Percentiles rank a stretch among this genome's conserved stretches.
These are phyloP conservation scores for Charina bottae DNA, from an alignment of 2,113 vertebrate genomes.

Conservation along the genomic window DNA sequence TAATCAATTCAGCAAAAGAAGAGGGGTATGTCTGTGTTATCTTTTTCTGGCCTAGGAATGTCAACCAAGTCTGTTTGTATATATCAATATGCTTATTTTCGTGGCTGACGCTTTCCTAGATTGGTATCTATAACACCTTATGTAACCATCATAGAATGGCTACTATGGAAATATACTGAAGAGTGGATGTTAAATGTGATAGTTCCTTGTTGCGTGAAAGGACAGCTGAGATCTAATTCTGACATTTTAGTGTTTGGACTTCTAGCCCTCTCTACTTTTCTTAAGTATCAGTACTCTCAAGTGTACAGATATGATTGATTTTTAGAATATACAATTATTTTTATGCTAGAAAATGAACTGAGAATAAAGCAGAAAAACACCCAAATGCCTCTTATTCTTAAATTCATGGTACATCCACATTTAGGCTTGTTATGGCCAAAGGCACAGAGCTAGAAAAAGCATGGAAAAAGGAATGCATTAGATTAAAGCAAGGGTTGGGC, in stretches of 20 bases:
- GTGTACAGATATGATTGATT: not conserved
- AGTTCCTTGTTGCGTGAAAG: not conserved
- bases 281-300: not conserved
- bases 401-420: not conserved
- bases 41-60: not conserved
- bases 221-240: not conserved
- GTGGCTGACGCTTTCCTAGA: not conserved
- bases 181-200: not conserved
- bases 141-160: not conserved
- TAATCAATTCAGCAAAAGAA: not conserved
- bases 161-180: not conserved
- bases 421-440: not conserved
- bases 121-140: not conserved
- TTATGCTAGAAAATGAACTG: not conserved
- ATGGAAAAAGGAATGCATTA: not conserved
- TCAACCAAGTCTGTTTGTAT: not conserved
- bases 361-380: not conserved
- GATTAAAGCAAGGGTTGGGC: not conserved
- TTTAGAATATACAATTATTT: not conserved
- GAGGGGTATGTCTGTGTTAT: not conserved
- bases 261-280: not conserved
- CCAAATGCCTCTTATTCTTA: not conserved
- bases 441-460: not conserved
- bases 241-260: not conserved
- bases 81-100: not conserved